phyloP scores from a whole-genome alignment of 2,113 vertebrate genomes.

The Manacus vitellinus region DNA sequence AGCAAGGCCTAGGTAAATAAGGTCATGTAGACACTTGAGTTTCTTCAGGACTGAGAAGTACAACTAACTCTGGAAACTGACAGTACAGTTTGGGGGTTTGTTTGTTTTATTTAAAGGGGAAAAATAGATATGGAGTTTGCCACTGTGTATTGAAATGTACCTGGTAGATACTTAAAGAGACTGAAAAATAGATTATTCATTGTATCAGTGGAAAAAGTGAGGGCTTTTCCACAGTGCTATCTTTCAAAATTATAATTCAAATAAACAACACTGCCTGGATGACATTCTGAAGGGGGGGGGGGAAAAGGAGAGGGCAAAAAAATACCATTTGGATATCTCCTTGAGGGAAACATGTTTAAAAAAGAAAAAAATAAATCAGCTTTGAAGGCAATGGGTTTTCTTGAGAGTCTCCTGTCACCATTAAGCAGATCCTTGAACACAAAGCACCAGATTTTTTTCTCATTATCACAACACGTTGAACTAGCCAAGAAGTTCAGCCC shows the following conservation, averaged over 20 bases:
- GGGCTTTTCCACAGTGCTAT: neutral
- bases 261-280: neutral
- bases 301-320: neutral
- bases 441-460: slow-evolving; percentile 44
- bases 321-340: neutral
- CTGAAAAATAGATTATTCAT: neutral
- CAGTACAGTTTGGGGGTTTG: neutral
- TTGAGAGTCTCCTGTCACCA: neutral
- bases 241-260: neutral
- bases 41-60: neutral
- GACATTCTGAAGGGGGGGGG: neutral
- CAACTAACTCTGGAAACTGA: neutral
- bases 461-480: neutral
- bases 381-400: neutral
- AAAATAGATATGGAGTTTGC: neutral
- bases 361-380: neutral
- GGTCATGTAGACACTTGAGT: neutral
- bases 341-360: neutral
- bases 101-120: neutral
- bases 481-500: neutral
- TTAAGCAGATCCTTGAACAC: neutral
- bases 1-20: neutral
- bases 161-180: neutral
- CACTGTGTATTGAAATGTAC: neutral
- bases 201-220: neutral